A percentile compares a stretch with the other conserved stretches of the same genome.
Evolutionary conservation across 1,140 invertebrate genomes (phyloP).

Genomic region (Episyrphus balteatus): DNA sequence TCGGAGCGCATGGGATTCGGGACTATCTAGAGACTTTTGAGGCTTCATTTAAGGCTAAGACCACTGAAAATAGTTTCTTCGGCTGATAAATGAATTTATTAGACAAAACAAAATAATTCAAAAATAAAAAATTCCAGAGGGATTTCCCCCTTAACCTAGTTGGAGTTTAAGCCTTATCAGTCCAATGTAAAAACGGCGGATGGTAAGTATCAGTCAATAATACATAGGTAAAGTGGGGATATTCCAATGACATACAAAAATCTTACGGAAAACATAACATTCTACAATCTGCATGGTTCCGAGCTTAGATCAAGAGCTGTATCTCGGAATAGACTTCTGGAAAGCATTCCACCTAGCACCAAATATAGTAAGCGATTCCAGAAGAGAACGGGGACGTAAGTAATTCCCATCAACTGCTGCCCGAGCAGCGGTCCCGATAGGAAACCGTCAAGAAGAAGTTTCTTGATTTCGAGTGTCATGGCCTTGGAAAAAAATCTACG

Average conservation of each 20-base stretch:
- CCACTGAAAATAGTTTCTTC: too few species aligned
- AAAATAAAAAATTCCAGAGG: too few species aligned
- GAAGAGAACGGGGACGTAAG: neutral
- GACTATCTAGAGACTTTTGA: too few species aligned
- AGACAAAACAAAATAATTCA: too few species aligned
- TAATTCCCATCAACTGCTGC: neutral
- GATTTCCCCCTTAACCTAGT: too few species aligned
- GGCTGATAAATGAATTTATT: too few species aligned
- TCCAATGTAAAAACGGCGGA: constrained; percentile 1
- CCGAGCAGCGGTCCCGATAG: neutral
- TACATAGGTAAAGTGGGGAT: neutral
- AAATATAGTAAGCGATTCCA: neutral
- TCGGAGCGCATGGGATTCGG: too few species aligned
- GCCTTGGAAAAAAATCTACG: constrained; percentile 21
- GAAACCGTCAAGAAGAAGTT: constrained; percentile 9
- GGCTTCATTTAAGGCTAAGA: too few species aligned
- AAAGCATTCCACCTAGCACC: constrained; percentile 7
- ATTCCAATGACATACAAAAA: neutral
- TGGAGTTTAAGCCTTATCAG: neutral
- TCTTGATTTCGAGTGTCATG: neutral
- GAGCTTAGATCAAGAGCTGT: neutral
- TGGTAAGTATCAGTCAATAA: neutral
- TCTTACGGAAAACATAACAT: neutral
- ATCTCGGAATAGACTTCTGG: constrained; percentile 5
- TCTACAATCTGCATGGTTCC: constrained; percentile 1